Base-by-base conservation (phyloP, 2,888 invertebrate genomes). In the Leucoma salicis region DNA sequence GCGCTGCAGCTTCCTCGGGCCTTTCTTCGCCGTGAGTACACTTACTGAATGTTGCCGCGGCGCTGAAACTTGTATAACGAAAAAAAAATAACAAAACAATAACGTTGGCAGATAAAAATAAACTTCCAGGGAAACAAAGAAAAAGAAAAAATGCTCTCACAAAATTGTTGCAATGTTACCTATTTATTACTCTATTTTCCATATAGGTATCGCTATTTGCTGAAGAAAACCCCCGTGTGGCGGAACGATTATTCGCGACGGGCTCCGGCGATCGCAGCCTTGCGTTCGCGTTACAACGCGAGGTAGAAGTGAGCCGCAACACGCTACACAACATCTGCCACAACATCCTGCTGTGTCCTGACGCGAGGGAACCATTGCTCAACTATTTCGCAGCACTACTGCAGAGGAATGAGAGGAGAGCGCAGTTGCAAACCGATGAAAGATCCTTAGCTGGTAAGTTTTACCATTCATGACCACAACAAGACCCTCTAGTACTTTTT, bases 341-440 rank as follows among this genome's bases (percentile, higher is more conserved):
- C 77, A 93, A 94, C 49, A 91, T 98, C 39, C 90, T 98, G 39
- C 93, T 95, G 5, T 97, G 97, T 67, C 91, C 93, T 1, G 93
- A 93, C 34, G 96, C 96, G 44, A 91, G 99, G 31, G 95, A 96
- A 46, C 90, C 92, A 0, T 94, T 96, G 51, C 88, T 99, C 36
- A 91, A 92, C 43, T 99, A 95, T 80, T 91, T 99, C 41, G 93
- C 95, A 0, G 91, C 93, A 38, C 84, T 97, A 6, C 79, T 99
- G 39, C 92, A 92, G 46, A 86, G 93, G 62, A 99, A 99, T 73
- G 94, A 95, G 62, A 95, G 97, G 51, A 92, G 98, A 25, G 93
- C 97, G 1, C 98, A 98, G 77, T 91, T 99, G 60, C 97, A 97
- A 74, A 95, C 94, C 21, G 97, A 98, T 74, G 97, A 97, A 67